Percentiles rank a stretch among this genome's conserved stretches.
phyloP scores from a whole-genome alignment of 2,888 invertebrate species.

The Leuctra nigra region DNA sequence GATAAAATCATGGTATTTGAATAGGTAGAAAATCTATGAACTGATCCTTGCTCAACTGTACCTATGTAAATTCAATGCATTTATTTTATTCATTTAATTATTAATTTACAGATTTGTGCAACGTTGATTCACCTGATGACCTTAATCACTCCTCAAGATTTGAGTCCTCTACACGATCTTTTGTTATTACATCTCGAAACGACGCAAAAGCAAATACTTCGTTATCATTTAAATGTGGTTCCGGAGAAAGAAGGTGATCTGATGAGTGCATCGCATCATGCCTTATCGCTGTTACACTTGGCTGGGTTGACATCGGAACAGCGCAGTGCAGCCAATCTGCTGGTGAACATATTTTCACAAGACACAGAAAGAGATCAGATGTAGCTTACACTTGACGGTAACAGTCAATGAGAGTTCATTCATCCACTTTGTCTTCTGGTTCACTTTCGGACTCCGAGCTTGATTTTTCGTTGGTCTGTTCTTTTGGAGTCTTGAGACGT shows the following conservation, averaged over 20 bases:
- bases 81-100: too few species aligned
- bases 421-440: neutral
- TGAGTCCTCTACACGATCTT: conserved; percentile 47
- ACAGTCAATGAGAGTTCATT: too few species aligned
- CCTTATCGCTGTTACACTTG: conserved; percentile 12
- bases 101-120: conserved; percentile 57
- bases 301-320: conserved; percentile 19
- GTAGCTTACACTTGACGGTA: too few species aligned
- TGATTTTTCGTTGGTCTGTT: conserved; percentile 29
- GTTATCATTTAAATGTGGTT: conserved; percentile 39
- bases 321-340: conserved; percentile 16
- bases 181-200: conserved; percentile 43
- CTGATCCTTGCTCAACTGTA: too few species aligned
- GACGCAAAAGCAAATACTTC: conserved; percentile 38
- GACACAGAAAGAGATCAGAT: conserved; percentile 3
- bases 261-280: conserved; percentile 19
- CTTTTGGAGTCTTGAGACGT: conserved; percentile 35
- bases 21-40: too few species aligned
- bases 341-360: conserved; percentile 19
- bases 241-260: conserved; percentile 41
- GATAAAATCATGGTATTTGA: too few species aligned
- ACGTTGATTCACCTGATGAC: conserved; percentile 65
- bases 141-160: conserved; percentile 51
- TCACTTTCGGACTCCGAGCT: conserved; percentile 10
- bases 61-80: too few species aligned